Percentiles rank a stretch among this genome's conserved stretches.
Conservation (phyloP, 1,140 invertebrate genomes). For the Panagrolaimus sp. region DNA sequence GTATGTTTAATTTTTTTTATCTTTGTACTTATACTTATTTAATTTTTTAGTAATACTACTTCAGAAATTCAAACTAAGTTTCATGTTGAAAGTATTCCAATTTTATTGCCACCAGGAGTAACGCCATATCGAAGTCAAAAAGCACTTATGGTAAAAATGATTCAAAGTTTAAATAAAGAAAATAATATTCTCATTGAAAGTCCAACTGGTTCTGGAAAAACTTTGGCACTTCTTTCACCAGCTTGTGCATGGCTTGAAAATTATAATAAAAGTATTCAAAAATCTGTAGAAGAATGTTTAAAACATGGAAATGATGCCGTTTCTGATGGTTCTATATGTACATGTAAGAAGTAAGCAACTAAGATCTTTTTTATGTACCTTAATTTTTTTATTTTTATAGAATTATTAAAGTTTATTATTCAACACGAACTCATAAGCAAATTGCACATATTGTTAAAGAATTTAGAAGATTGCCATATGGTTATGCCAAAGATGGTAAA, state of each 20-base stretch:
- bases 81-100: background rate
- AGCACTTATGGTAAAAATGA: constrained; percentile 63
- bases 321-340: background rate
- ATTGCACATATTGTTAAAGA: constrained; percentile 72
- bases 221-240: constrained; percentile 72
- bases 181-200: constrained; percentile 76
- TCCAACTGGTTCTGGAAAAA: constrained; percentile 81
- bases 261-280: constrained; percentile 54
- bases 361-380: too few relatives aligned
- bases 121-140: constrained; percentile 41
- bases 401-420: constrained; percentile 71
- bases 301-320: background rate
- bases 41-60: too few relatives aligned
- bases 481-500: background rate
- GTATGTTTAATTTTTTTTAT: too few relatives aligned
- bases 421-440: constrained; percentile 76
- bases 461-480: constrained; percentile 59
- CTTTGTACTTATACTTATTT: too few relatives aligned
- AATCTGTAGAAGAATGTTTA: constrained; percentile 23
- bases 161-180: constrained; percentile 66
- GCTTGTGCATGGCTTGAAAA: constrained; percentile 68
- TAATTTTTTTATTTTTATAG: too few relatives aligned
- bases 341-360: too few relatives aligned
- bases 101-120: constrained; percentile 27
- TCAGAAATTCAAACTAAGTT: too few relatives aligned